A percentile compares a stretch with the other conserved stretches of the same genome.
Conservation (phyloP, 1,140 invertebrate genomes). For the Streblospio benedicti region DNA sequence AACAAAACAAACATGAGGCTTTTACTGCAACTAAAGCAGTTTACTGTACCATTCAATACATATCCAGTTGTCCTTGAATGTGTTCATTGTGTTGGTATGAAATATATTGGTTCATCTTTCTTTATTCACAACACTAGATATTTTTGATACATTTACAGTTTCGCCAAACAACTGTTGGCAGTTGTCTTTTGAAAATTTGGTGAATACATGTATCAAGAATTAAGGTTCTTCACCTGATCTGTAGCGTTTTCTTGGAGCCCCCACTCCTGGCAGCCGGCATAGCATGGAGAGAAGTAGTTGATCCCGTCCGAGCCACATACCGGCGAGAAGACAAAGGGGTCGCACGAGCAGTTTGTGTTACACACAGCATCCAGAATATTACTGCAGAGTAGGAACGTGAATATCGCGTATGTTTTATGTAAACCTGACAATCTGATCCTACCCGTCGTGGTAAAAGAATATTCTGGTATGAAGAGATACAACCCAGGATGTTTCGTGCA, state of each 20-base stretch:
- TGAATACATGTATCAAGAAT: background rate
- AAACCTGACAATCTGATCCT: no score
- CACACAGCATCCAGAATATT: no score
- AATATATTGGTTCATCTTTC: background rate
- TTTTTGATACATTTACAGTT: no score
- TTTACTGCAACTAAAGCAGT: no score
- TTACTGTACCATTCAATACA: no score
- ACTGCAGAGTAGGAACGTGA: no score
- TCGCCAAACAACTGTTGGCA: background rate
- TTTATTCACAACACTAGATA: no score
- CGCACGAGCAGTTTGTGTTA: slow-evolving; percentile 10
- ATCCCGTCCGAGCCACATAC: slow-evolving; percentile 17
- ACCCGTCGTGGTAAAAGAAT: no score
- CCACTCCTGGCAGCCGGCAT: slow-evolving; percentile 16
- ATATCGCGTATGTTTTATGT: no score
- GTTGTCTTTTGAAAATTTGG: background rate
- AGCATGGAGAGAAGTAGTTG: slow-evolving; percentile 19
- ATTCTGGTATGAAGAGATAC: no score
- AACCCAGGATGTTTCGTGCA: no score
- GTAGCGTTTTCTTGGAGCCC: background rate
- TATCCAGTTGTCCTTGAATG: background rate
- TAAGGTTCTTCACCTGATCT: background rate
- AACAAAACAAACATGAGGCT: no score
- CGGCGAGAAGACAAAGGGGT: slow-evolving; percentile 6
- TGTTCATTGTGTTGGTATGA: background rate